Conservation (phyloP, 2,113 vertebrate species). For the Monarcha castaneiventris region DNA sequence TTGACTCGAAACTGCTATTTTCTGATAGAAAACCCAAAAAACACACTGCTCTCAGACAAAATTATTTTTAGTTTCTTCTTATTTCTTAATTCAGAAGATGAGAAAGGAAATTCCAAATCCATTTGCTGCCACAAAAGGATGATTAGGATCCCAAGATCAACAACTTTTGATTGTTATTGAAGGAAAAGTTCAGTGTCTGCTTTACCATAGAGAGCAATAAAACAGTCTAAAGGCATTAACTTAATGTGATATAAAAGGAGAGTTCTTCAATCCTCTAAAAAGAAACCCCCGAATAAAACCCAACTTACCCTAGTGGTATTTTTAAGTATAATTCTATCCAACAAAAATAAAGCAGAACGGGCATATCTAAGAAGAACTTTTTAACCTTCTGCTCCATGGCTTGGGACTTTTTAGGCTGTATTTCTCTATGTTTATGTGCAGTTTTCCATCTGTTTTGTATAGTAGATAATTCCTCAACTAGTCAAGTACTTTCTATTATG, state of each 20-base stretch:
- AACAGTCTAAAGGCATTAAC: neutral
- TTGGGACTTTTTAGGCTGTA: neutral
- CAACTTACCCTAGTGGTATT: neutral
- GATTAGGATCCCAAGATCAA: neutral
- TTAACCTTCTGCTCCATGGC: neutral
- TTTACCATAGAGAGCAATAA: neutral
- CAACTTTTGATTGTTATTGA: neutral
- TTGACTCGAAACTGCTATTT: neutral
- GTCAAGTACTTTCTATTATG: neutral
- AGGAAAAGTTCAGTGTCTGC: neutral
- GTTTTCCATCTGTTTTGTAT: neutral
- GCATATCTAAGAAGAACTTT: neutral
- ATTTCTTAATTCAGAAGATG: neutral
- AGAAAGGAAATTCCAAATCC: neutral
- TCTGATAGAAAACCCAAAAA: neutral
- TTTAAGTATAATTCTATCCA: neutral
- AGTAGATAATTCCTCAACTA: neutral
- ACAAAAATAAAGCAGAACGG: neutral
- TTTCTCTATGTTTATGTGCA: neutral
- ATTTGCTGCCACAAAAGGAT: neutral
- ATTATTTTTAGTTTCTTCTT: neutral
- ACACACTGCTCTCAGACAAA: neutral
- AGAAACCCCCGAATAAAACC: neutral
- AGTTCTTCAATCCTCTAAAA: neutral
- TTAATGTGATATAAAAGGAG: neutral